phyloP scores from a whole-genome alignment of 2,888 invertebrate species.

The Chironomus tentans region DNA sequence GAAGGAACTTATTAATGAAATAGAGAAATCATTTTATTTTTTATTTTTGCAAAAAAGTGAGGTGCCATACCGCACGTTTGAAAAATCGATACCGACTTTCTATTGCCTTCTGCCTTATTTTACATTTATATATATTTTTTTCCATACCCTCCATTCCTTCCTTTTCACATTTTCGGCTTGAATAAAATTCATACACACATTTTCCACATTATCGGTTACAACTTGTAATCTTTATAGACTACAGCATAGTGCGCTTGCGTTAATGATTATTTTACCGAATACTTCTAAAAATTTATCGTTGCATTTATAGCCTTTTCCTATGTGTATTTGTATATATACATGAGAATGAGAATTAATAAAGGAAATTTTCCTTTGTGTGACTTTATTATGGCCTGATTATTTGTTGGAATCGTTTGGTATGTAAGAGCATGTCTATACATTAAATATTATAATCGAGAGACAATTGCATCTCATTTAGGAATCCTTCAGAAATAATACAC shows the following conservation, averaged over 20 bases:
- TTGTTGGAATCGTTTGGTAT: background rate
- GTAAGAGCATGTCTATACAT: no score
- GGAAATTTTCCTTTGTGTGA: background rate
- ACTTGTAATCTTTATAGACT: constrained; percentile 22
- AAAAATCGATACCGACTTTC: constrained; percentile 18
- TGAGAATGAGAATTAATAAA: no score
- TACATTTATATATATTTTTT: constrained; percentile 7
- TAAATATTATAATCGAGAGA: no score
- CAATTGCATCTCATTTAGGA: no score
- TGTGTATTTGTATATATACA: background rate
- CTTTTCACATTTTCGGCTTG: background rate
- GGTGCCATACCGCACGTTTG: background rate
- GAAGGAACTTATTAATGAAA: background rate
- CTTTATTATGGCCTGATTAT: background rate
- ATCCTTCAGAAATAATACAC: no score
- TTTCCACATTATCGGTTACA: constrained; percentile 19
- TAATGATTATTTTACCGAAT: constrained; percentile 14
- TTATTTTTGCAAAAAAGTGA: background rate
- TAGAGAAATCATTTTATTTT: background rate
- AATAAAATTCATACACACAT: background rate
- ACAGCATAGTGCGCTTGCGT: constrained; percentile 16
- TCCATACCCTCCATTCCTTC: background rate
- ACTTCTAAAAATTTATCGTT: background rate
- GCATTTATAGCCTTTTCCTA: background rate
- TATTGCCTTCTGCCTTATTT: constrained; percentile 17